These are phyloP conservation scores for Eumacrocentrus americanus DNA, from an alignment of 2,888 invertebrate genomes.

Conservation along the genomic window DNA sequence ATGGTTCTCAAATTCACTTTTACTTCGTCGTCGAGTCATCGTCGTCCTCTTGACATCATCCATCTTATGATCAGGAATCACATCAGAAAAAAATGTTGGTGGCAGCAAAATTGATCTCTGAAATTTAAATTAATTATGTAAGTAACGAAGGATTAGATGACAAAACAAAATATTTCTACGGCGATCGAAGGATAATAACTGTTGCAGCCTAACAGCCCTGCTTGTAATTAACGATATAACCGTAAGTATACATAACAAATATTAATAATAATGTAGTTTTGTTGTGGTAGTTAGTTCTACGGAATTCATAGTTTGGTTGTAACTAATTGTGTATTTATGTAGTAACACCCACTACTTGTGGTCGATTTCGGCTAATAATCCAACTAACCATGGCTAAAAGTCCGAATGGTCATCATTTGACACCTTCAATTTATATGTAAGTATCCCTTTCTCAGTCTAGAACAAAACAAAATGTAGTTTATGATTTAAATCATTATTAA, in stretches of 20 bases:
- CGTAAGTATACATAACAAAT: background rate
- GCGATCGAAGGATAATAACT: background rate
- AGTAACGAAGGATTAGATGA: too few relatives aligned
- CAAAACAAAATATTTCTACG: too few relatives aligned
- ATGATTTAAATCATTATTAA: slow-evolving; percentile 13
- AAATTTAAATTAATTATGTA: too few relatives aligned
- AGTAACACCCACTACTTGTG: slow-evolving; percentile 55
- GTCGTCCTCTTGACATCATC: background rate
- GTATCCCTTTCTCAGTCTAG: slow-evolving; percentile 9
- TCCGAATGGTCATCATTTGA: slow-evolving; percentile 14
- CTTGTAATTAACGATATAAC: background rate
- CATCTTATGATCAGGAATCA: background rate
- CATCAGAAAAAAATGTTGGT: background rate
- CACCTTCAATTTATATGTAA: slow-evolving; percentile 8
- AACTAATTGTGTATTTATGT: slow-evolving; percentile 62
- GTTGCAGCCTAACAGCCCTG: background rate
- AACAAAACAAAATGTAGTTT: slow-evolving; percentile 1
- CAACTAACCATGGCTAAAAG: slow-evolving; percentile 43
- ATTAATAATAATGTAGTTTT: background rate
- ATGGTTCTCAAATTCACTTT: too few relatives aligned
- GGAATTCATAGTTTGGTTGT: too few relatives aligned
- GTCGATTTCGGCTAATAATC: slow-evolving; percentile 57
- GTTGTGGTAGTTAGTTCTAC: background rate
- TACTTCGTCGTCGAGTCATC: background rate
- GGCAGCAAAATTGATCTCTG: slow-evolving; percentile 4